Evolutionary conservation across 2,888 invertebrate species (phyloP), one percentile per base, ranked within the genome.

Genomic region (Andrena hattorfiana): DNA sequence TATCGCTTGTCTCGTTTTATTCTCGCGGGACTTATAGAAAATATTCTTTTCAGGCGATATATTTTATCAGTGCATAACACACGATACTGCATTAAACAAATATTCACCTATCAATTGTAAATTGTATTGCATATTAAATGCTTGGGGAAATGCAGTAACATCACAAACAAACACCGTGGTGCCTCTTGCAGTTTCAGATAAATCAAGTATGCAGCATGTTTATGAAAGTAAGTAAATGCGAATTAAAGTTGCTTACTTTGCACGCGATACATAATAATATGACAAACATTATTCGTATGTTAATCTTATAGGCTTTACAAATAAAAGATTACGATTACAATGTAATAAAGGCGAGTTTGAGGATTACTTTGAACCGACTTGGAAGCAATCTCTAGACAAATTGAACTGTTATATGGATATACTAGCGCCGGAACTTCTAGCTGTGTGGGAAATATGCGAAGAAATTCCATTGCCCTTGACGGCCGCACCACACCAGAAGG

Each of bases 11-110:
- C 23, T 28, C 2, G 13, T 67, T 42, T 42, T 13, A 48, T 62
- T n/a, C 7, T n/a, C 23, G 32, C 20, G 56, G 66, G 16, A 56
- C 16, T 32, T 20, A 35, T 48, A 62, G 48, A 48, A 42, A 42
- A 32, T 67, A 23, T 28, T 23, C 35, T 56, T 76, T 85, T 83
- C 67, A 93, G 93, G 92, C 42, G 94, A 94, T 78, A 85, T 94
- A 79, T 94, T 91, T 88, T 93, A 94, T 89, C 93, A 93, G 66
- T 90, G 92, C 42, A 88, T 93, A 75, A 92, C 92, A 54, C 87
- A 94, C 67, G 86, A 90, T 30, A 85, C 81, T 51, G 7, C 48
- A 3, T 73, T 92, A 23, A 81, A 91, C 16, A 83, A 85, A 67
- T 88, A 87, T 85, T 92, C 92, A 5, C 48, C 76, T 2, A 82